These are phyloP conservation scores for Hyla sarda DNA, from an alignment of 2,113 vertebrate species.

Conservation along the genomic window DNA sequence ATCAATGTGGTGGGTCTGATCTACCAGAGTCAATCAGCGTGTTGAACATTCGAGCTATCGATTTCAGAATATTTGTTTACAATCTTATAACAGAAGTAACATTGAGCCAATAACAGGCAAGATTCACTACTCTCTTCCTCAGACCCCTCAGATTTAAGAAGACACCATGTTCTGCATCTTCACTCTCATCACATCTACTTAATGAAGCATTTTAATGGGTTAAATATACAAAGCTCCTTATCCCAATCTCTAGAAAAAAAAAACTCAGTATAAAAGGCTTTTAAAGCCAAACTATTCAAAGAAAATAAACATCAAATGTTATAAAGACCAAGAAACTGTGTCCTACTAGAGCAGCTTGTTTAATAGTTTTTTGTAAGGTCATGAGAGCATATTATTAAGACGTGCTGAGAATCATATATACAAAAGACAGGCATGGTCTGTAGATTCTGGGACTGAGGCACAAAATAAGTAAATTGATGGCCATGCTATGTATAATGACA, in stretches of 20 bases:
- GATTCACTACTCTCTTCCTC: background rate
- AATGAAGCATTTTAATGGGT: conserved; percentile 42
- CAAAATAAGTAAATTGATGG: too few species aligned
- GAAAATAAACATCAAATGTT: background rate
- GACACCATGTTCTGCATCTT: conserved; percentile 17
- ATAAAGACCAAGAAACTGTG: background rate
- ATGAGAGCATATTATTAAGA: background rate
- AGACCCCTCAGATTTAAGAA: background rate
- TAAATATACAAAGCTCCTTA: conserved; percentile 7
- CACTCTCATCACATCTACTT: conserved; percentile 36
- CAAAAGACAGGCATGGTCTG: too few species aligned
- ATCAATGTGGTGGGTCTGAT: conserved; percentile 61
- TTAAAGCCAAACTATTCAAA: background rate
- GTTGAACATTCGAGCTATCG: conserved; percentile 56
- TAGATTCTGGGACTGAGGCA: too few species aligned
- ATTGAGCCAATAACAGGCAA: conserved; percentile 32
- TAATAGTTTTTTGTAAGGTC: background rate
- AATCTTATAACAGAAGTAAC: conserved; percentile 33
- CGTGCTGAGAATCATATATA: too few species aligned
- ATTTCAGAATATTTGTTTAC: conserved; percentile 54
- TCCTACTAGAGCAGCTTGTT: too few species aligned
- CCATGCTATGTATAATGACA: too few species aligned
- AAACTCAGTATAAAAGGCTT: background rate
- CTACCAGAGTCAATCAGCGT: conserved; percentile 53
- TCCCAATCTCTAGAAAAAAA: background rate